Percentiles rank a stretch among this genome's conserved stretches.
phyloP scores from a whole-genome alignment of 2,888 invertebrate genomes.

The Quadriops clusia region DNA sequence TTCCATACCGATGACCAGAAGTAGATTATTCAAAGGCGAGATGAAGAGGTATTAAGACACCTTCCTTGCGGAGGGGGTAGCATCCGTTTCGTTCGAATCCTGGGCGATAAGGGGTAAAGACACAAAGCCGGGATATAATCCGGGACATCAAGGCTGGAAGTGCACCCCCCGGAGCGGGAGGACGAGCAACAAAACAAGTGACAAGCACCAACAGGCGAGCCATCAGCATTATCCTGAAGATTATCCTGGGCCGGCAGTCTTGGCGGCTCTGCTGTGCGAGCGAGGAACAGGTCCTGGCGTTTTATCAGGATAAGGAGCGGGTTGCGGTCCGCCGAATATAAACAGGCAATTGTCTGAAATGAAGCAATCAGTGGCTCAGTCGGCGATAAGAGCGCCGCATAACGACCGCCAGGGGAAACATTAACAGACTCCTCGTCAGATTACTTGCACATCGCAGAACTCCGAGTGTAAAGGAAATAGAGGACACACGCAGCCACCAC shows the following conservation, averaged over 20 bases:
- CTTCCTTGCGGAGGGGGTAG: no score
- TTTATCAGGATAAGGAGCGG: conserved; percentile 32
- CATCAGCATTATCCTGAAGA: conserved; percentile 27
- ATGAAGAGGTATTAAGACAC: no score
- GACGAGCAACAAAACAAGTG: no score
- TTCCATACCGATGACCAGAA: no score
- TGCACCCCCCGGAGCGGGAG: no score
- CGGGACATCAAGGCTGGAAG: no score
- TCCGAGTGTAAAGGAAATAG: conserved; percentile 22
- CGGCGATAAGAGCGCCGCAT: conserved; percentile 39
- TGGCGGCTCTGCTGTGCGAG: conserved; percentile 23
- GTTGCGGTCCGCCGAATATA: conserved; percentile 39
- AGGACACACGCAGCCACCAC: conserved; percentile 15
- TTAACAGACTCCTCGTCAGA: conserved; percentile 40
- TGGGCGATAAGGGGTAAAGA: no score
- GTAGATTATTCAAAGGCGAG: no score
- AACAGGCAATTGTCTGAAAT: conserved; percentile 42
- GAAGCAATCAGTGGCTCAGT: conserved; percentile 40
- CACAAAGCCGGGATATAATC: no score
- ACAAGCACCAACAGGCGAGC: conserved; percentile 23
- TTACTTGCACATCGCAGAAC: conserved; percentile 36
- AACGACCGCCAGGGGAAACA: conserved; percentile 39
- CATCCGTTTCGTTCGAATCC: no score
- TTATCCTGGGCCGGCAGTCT: conserved; percentile 26
- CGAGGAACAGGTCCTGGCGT: conserved; percentile 28